A percentile compares a stretch with the other conserved stretches of the same genome.
Conservation (phyloP, 2,113 vertebrate genomes). For the Ophiodon elongatus region DNA sequence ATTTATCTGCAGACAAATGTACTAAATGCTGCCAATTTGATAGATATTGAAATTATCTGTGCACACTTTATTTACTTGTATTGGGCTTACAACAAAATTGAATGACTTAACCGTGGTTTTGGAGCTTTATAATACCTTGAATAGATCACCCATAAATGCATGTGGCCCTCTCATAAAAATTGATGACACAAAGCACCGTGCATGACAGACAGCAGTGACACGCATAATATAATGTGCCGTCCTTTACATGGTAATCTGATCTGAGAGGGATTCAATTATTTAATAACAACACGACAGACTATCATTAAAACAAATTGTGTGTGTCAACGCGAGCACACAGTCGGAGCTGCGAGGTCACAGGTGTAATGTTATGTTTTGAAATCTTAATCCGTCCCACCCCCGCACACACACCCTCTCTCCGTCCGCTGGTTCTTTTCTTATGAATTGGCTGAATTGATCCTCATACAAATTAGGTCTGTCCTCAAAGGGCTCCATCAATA, state of each 20-base stretch:
- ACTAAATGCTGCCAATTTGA: constrained; percentile 25
- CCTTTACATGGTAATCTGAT: constrained; percentile 81
- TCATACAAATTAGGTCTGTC: constrained; percentile 87
- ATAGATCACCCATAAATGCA: constrained; percentile 24
- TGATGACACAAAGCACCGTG: constrained; percentile 45
- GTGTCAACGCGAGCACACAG: constrained; percentile 66
- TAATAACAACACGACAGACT: constrained; percentile 80
- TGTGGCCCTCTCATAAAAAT: constrained; percentile 63
- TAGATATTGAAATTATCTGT: constrained; percentile 33
- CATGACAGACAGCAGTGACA: constrained; percentile 61
- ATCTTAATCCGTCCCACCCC: constrained; percentile 54
- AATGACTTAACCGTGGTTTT: constrained; percentile 28
- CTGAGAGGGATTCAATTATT: constrained; percentile 81
- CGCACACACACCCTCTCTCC: constrained; percentile 16
- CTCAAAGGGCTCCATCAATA: constrained; percentile 91
- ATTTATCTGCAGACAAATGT: constrained; percentile 21
- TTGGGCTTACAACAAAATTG: not conserved
- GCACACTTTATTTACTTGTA: constrained; percentile 5
- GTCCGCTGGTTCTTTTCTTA: constrained; percentile 75
- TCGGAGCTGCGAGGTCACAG: constrained; percentile 79
- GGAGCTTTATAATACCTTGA: not conserved
- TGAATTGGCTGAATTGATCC: constrained; percentile 92
- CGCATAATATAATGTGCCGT: constrained; percentile 69
- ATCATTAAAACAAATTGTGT: constrained; percentile 82
- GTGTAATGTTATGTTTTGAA: constrained; percentile 75